phyloP scores from a whole-genome alignment of 1,140 invertebrate genomes.

The Aleiodes sp. region DNA sequence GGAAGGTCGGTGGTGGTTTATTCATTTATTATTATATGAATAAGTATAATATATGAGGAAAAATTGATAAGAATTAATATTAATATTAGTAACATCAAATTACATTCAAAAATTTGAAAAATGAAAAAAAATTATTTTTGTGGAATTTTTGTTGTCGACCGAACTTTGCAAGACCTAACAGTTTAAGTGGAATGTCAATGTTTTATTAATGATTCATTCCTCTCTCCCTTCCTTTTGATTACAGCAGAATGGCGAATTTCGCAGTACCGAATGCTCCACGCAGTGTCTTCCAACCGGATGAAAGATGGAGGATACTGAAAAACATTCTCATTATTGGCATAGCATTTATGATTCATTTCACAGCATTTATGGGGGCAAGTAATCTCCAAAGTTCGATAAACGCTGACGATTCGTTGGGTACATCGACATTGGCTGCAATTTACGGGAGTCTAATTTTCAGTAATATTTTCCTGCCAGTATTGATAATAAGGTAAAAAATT shows the following conservation, averaged over 20 bases:
- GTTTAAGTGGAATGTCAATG: no score
- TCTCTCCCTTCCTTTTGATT: no score
- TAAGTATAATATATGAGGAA: no score
- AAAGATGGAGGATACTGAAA: slow-evolving; percentile 75
- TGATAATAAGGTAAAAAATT: slow-evolving; percentile 75
- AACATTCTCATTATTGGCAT: slow-evolving; percentile 79
- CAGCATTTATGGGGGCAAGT: slow-evolving; percentile 82
- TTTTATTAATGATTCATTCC: no score
- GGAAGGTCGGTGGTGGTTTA: no score
- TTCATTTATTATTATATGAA: no score
- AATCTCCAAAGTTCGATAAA: slow-evolving; percentile 83
- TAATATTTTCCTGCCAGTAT: slow-evolving; percentile 81
- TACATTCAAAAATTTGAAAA: no score
- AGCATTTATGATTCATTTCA: slow-evolving; percentile 85
- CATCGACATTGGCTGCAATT: slow-evolving; percentile 76
- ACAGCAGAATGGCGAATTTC: not conserved
- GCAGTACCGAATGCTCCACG: not conserved
- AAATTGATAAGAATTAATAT: no score
- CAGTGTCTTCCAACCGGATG: slow-evolving; percentile 57
- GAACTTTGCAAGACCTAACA: no score
- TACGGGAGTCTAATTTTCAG: slow-evolving; percentile 85
- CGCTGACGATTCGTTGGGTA: slow-evolving; percentile 74
- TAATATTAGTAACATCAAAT: no score
- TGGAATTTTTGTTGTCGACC: no score
- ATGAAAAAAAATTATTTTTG: no score